These are phyloP conservation scores for Indicator indicator DNA, from an alignment of 2,113 vertebrate species.

Conservation along the genomic window DNA sequence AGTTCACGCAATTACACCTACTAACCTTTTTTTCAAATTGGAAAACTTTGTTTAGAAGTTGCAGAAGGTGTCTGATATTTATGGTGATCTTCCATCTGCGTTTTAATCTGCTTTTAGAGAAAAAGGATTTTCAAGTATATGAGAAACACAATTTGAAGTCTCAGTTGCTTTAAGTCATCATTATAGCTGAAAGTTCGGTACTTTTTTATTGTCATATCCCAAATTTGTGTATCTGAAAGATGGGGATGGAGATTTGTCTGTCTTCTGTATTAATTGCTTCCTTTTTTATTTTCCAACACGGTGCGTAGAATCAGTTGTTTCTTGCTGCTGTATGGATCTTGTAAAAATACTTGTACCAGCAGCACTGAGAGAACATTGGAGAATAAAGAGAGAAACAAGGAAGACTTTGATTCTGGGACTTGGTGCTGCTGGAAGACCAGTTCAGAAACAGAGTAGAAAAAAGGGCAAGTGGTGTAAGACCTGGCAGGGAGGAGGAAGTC, in stretches of 20 bases:
- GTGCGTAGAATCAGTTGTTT: background rate
- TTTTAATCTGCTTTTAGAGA: background rate
- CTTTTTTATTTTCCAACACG: background rate
- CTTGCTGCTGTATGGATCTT: background rate
- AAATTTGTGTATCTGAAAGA: background rate
- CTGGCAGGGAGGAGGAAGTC: background rate
- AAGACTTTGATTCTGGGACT: background rate
- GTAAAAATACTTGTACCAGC: rapidly evolving
- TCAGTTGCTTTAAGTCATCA: background rate
- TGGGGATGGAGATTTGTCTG: background rate
- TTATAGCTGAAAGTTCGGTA: background rate
- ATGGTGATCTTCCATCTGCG: background rate
- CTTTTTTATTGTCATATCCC: background rate
- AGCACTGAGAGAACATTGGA: background rate
- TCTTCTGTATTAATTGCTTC: background rate
- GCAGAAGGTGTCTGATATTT: background rate
- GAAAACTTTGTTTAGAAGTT: background rate
- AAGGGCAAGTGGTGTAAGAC: background rate
- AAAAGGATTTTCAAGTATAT: background rate
- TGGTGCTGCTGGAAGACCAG: background rate
- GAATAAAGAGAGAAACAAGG: background rate
- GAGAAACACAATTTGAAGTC: background rate
- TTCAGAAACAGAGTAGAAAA: background rate
- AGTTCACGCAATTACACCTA: background rate
- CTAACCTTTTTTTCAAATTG: background rate